Base-by-base conservation (phyloP, 2,888 invertebrate genomes). In the Amphimallon solstitiale region DNA sequence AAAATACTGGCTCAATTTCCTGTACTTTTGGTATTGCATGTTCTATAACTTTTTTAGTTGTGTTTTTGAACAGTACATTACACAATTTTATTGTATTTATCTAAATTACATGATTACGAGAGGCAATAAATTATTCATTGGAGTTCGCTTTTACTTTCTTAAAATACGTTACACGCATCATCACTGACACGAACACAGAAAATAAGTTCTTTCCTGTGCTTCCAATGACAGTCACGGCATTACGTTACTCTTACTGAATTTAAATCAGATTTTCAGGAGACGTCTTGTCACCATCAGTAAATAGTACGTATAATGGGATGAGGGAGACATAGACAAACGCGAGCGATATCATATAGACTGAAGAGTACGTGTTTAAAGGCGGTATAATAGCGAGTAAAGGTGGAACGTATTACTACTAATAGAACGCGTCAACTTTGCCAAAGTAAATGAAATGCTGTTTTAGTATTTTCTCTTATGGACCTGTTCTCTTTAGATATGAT, bases 211-310 rank as follows among this genome's bases (percentile, higher is more conserved):
- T 59, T 43, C 56, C 29, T 43, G 29, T 59, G 34, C 43, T 43
- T 43, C 43, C 23, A n/a, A 23, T 43, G 29, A 59, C 43, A 74
- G 77, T 77, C 76, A 77, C 70, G 76, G 73, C 77, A 75, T 77
- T 78, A 77, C 76, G 76, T 78, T 76, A 75, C 76, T 75, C 74
- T 69, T 68, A 74, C 75, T 76, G 77, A 77, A 77, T 78, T 77
- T 77, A 76, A 78, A 77, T 77, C 74, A 75, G 76, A 75, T 59
- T 74, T 72, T 72, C 71, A 68, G 46, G 70, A 72, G 69, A 70
- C 74, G 70, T 74, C 71, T 75, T 75, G 76, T 74, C 75, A 74
- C 70, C 64, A 29, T 71, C 71, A 63, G 72, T 73, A 75, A 76
- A 75, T 75, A 76, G 74, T 76, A 40, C 29, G 29, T 29, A 29